Base-by-base conservation (phyloP, 2,888 invertebrate genomes). In the Encarsia formosa region DNA sequence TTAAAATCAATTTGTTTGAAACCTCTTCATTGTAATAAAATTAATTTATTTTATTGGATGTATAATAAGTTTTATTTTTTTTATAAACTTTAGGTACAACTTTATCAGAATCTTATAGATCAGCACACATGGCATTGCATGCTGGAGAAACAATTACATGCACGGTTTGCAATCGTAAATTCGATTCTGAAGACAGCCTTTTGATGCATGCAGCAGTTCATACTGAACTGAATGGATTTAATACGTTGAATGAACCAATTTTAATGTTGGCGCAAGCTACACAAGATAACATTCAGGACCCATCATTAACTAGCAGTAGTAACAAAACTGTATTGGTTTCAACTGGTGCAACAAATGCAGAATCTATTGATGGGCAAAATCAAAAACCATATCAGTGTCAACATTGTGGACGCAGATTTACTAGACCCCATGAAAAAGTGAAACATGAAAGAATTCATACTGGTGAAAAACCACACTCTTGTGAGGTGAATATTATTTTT, bases 361-460 rank as follows among this genome's bases (percentile, higher is more conserved):
- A 29, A 29, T 13, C 29, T 29, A 13, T 29, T 9, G 29, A 13
- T 13, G 13, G 8, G 8, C 8, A 29, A 13, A 11, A n/a, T 15
- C 16, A n/a, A 48, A 71, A 78, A 15, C 82, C 82, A 2, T 88
- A 87, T 69, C 79, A 79, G 42, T 89, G 89, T 63, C 78, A 83
- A 52, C 88, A 83, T 66, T 89, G 89, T 63, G 82, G 81, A 0
- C 78, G 86, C 48, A 77, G 83, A 55, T 89, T 89, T 63, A 78
- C 82, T 2, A 77, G 87, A 35, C 88, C 89, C 0, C 87, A 87
- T 62, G 88, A 89, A 63, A 88, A 88, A 71, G 88, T 89, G 1
- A 88, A 88, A 70, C 89, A 89, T 63, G 89, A 89, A 71, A 77
- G 89, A n/a, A 85, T 88, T 64, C 89, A 89, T 62, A 89, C 89